Base-by-base conservation (phyloP, 2,888 invertebrate genomes). In the Drosophila dives region DNA sequence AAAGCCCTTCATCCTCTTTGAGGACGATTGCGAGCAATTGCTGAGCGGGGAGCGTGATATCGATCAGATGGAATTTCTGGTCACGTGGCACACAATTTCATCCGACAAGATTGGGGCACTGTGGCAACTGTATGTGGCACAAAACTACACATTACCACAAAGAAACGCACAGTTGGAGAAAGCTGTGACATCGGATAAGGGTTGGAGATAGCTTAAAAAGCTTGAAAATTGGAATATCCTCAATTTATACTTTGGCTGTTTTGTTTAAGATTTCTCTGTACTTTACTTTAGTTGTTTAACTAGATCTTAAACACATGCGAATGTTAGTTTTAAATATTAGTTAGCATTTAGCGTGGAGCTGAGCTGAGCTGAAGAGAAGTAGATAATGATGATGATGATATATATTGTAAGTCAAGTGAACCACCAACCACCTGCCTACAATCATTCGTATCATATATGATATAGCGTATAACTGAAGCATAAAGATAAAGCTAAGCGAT, bases 91-190 rank as follows among this genome's bases (percentile, higher is more conserved):
- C 64, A 92, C 93, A 88, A 92, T 94, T 45, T 80, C 87, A 42
- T 93, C 92, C 62, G 77, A 90, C 42, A 90, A 93, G 75, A 94
- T 94, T 76, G 91, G 91, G 75, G 92, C 91, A 60, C 89, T 94
- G 72, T 94, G 94, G 92, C 91, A 91, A 76, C 80, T 93, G 66
- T 59, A 69, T 20, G 29, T 75, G 60, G 61, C 63, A 11, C 73
- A 75, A 10, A 86, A 81, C 56, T 75, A 64, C 8, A 75, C 80
- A 17, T 48, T 63, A 32, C 51, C 55, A 32, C 85, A 64, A 6
- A 40, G 54, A 29, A 74, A 32, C 45, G 26, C 59, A 5, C 63
- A 55, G 32, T 34, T 36, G 54, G 60, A 42, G 12, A 32, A 26
- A 3, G 3, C 45, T n/a, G 7, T 29, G 23, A 36, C 26, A n/a